Evolutionary conservation across 2,888 invertebrate species (phyloP).

Genomic region (Pasiphila rectangulata): DNA sequence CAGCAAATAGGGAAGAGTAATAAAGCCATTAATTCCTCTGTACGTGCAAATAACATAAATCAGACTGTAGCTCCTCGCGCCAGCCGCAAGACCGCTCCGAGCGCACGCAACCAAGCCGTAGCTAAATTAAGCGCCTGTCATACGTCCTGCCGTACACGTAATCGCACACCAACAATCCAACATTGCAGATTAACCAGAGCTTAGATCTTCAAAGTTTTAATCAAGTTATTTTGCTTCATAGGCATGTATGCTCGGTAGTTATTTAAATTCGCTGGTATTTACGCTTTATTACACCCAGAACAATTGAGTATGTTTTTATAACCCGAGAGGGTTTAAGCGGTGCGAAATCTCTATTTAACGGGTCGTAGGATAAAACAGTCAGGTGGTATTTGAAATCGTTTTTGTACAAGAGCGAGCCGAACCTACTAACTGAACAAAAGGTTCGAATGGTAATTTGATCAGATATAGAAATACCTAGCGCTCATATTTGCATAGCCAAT

Average conservation of each 20-base stretch:
- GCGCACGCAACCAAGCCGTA: conserved; percentile 57
- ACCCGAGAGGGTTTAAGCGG: neutral
- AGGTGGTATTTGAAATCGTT: conserved; percentile 13
- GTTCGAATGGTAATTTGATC: conserved; percentile 22
- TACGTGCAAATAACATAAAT: conserved; percentile 80
- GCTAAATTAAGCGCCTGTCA: conserved; percentile 70
- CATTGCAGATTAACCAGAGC: conserved; percentile 47
- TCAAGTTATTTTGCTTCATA: neutral
- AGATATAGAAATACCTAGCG: conserved; percentile 20
- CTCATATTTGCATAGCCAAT: conserved; percentile 19
- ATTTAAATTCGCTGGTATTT: neutral
- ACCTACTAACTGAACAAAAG: conserved; percentile 23
- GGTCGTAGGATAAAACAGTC: conserved; percentile 3
- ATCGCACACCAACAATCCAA: conserved; percentile 46
- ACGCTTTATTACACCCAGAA: neutral
- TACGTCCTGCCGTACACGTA: conserved; percentile 54
- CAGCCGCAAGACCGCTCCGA: conserved; percentile 67
- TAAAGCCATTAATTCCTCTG: conserved; percentile 80
- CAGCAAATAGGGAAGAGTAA: conserved; percentile 76
- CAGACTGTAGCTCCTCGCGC: conserved; percentile 69
- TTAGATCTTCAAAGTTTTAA: conserved; percentile 40
- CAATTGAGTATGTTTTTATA: neutral
- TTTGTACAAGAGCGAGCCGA: conserved; percentile 14
- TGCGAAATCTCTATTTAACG: conserved; percentile 6
- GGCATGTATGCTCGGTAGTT: too few relatives aligned